Evolutionary conservation across 2,113 vertebrate species (phyloP).

Genomic region (Cephalopterus ornatus): DNA sequence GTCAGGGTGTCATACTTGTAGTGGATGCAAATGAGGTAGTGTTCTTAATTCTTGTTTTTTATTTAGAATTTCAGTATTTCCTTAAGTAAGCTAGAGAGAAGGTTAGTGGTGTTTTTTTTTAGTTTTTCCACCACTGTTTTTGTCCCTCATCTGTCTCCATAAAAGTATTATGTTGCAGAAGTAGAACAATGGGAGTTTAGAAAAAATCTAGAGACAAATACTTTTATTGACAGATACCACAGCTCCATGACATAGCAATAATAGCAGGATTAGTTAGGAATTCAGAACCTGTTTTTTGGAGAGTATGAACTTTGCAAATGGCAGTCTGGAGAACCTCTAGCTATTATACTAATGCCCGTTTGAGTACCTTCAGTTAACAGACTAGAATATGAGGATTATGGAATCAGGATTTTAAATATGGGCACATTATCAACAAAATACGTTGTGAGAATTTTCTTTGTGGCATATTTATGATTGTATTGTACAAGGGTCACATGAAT

Average conservation of each 20-base stretch:
- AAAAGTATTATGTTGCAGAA: neutral
- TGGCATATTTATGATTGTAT: neutral
- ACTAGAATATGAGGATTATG: neutral
- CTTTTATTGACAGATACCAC: neutral
- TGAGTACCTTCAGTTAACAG: neutral
- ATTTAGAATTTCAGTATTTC: neutral
- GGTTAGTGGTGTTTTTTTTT: neutral
- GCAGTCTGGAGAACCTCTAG: neutral
- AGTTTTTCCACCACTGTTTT: neutral
- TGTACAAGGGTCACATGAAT: neutral
- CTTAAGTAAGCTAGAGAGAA: neutral
- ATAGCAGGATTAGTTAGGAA: neutral
- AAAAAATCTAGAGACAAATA: neutral
- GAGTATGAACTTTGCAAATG: neutral
- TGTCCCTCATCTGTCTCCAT: neutral
- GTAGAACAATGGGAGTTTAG: neutral
- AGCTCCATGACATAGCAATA: neutral
- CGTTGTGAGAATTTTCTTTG: neutral
- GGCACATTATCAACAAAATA: neutral
- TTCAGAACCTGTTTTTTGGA: neutral
- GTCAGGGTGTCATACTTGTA: constrained; percentile 93
- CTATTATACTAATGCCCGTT: neutral
- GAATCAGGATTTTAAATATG: neutral
- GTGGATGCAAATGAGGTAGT: constrained; percentile 96
- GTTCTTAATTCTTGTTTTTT: neutral